Conservation (phyloP, 2,797 vertebrate species). For the Chrosomus eos region DNA sequence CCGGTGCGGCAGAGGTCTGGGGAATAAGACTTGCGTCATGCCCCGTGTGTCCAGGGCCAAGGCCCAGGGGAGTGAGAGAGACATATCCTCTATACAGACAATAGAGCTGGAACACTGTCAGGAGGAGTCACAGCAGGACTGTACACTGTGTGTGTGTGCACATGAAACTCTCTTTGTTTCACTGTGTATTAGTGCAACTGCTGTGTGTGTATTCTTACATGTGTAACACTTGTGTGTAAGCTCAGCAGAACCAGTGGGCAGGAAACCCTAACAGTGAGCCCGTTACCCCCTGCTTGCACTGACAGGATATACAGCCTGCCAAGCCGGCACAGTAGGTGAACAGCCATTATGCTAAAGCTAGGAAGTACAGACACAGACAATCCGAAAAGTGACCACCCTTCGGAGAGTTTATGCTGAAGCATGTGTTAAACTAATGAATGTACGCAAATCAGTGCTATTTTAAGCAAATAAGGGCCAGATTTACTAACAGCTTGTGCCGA, state of each 20-base stretch:
- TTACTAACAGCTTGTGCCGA: not conserved
- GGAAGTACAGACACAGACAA: conserved; percentile 45
- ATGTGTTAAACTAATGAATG: conserved; percentile 20
- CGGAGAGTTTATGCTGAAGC: conserved; percentile 20
- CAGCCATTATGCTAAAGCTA: conserved; percentile 55
- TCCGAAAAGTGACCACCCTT: conserved; percentile 39
- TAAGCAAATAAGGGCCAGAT: not conserved
- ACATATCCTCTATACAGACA: conserved; percentile 89
- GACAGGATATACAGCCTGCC: conserved; percentile 74
- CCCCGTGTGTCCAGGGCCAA: conserved; percentile 77
- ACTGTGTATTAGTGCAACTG: conserved; percentile 25
- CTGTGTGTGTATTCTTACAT: conserved; percentile 22
- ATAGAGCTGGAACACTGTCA: conserved; percentile 79
- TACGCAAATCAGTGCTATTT: not conserved
- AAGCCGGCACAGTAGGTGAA: conserved; percentile 61
- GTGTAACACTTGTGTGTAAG: conserved; percentile 55
- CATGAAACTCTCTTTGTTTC: conserved; percentile 35
- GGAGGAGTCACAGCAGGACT: conserved; percentile 77
- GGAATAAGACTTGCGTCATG: conserved; percentile 87
- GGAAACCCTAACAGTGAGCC: conserved; percentile 78
- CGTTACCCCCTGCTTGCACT: conserved; percentile 74
- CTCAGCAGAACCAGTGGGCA: conserved; percentile 75
- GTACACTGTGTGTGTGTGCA: conserved; percentile 45
- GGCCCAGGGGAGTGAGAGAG: conserved; percentile 76
- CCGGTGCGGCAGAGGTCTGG: conserved; percentile 79